These are phyloP conservation scores for Heliconius charithonia DNA, from an alignment of 2,888 invertebrate genomes.

Conservation along the genomic window DNA sequence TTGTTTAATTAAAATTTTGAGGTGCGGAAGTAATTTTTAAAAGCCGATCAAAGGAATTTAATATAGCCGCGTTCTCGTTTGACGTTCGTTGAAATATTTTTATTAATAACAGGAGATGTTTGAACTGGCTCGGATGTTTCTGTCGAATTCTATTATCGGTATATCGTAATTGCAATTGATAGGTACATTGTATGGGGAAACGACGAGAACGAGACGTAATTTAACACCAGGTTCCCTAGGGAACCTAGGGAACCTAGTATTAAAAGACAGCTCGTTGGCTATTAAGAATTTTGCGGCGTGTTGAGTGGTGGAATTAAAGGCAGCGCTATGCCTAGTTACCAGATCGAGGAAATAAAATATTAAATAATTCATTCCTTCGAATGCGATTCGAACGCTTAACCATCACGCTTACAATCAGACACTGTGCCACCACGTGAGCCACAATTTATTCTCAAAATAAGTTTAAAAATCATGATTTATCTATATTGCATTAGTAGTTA, in stretches of 20 bases:
- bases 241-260: background rate
- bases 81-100: constrained; percentile 49
- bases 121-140: constrained; percentile 12
- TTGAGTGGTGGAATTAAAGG: background rate
- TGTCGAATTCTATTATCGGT: background rate
- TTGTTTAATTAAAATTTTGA: constrained; percentile 59
- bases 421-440: background rate
- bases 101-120: constrained; percentile 45
- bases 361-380: background rate
- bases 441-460: background rate
- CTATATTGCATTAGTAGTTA: background rate
- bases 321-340: background rate
- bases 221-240: background rate
- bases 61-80: constrained; percentile 49
- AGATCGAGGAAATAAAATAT: background rate
- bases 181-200: background rate
- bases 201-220: background rate
- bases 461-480: background rate
- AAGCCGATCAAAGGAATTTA: constrained; percentile 53
- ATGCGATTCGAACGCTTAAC: background rate
- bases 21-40: constrained; percentile 51
- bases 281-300: no score
- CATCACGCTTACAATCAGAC: background rate
- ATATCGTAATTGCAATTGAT: constrained; percentile 3
- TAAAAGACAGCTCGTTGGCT: no score